A percentile compares a stretch with the other conserved stretches of the same genome.
These are phyloP conservation scores for Lophura nycthemera DNA, from an alignment of 2,113 vertebrate genomes.

Conservation along the genomic window DNA sequence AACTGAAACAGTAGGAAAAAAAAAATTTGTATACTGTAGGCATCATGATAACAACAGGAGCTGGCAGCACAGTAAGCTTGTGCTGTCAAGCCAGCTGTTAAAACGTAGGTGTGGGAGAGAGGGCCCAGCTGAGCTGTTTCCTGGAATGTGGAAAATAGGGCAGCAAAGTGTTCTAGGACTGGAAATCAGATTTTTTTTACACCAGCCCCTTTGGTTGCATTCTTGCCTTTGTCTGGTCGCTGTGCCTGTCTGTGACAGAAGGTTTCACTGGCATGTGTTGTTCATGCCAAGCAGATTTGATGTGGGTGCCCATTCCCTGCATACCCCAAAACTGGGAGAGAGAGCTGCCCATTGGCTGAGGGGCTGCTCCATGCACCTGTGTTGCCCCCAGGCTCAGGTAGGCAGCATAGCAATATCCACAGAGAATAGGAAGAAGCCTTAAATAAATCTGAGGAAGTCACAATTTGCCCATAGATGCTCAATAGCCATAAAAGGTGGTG, in stretches of 20 bases:
- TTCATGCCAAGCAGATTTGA: neutral
- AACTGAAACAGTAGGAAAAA: neutral
- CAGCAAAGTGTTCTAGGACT: neutral
- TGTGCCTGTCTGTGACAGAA: neutral
- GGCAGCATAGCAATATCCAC: neutral
- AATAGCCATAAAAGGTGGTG: neutral
- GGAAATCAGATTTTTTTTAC: neutral
- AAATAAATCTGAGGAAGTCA: neutral
- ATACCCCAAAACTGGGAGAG: neutral
- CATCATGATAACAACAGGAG: neutral
- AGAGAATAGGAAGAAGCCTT: neutral
- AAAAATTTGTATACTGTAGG: neutral
- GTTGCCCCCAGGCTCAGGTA: neutral
- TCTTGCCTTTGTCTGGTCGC: neutral
- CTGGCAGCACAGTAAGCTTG: neutral
- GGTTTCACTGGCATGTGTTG: neutral
- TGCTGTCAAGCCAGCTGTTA: neutral
- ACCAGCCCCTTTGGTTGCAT: neutral
- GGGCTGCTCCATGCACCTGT: fast-evolving
- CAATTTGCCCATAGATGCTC: neutral
- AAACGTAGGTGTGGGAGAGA: neutral
- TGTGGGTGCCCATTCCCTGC: neutral
- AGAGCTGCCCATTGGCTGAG: neutral
- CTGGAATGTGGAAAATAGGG: neutral
- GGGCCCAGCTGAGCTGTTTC: neutral